These are phyloP conservation scores for Celastrina argiolus DNA, from an alignment of 2,888 invertebrate species.

Conservation along the genomic window DNA sequence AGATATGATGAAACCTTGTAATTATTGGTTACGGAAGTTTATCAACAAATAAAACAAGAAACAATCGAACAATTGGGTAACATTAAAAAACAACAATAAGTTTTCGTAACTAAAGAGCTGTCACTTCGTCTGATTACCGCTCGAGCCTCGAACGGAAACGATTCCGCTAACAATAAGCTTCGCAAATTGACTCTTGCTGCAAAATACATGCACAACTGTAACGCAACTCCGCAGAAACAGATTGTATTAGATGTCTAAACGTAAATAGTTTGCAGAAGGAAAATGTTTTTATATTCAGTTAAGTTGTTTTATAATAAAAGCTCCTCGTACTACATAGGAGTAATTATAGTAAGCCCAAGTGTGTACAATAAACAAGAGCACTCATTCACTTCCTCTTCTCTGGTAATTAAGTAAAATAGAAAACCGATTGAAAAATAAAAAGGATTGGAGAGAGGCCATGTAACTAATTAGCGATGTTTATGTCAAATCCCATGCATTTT, in stretches of 20 bases:
- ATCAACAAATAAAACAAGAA: conserved; percentile 20
- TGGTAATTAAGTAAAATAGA: too few relatives aligned
- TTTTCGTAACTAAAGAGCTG: conserved; percentile 31
- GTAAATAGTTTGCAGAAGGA: not conserved
- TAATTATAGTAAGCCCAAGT: too few relatives aligned
- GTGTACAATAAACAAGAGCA: too few relatives aligned
- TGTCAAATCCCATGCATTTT: too few relatives aligned
- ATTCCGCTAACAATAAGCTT: conserved; percentile 29
- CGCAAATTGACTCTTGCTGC: conserved; percentile 2
- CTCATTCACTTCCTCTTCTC: too few relatives aligned
- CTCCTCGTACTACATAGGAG: too few relatives aligned
- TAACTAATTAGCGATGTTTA: too few relatives aligned
- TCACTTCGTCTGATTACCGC: conserved; percentile 29
- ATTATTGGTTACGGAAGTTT: conserved; percentile 16
- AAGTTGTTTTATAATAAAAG: too few relatives aligned
- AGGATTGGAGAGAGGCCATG: too few relatives aligned
- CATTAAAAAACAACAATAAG: conserved; percentile 29
- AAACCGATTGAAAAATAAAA: too few relatives aligned
- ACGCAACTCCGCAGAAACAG: not conserved
- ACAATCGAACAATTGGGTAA: conserved; percentile 25
- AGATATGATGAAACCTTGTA: conserved; percentile 4
- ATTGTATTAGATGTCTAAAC: not conserved
- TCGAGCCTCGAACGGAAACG: conserved; percentile 30
- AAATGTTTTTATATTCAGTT: not conserved
- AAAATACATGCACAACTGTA: conserved; percentile 21